A percentile compares a stretch with the other conserved stretches of the same genome.
phyloP scores from a whole-genome alignment of 2,797 vertebrate species.

The Bradypodion pumilum region DNA sequence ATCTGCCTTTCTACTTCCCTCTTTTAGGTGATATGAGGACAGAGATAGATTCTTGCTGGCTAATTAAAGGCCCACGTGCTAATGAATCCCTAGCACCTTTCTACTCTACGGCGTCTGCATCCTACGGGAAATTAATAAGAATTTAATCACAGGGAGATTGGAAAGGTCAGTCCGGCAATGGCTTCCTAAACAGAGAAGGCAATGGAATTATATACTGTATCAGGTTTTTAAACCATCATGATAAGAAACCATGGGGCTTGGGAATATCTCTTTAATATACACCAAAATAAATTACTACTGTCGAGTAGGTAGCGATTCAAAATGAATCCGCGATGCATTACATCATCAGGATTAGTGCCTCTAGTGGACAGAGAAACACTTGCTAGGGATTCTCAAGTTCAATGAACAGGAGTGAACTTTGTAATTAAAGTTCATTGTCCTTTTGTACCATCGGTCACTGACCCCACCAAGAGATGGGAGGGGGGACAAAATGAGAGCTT shows the following conservation, averaged over 20 bases:
- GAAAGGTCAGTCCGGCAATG: conserved; percentile 73
- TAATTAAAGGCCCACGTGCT: conserved; percentile 74
- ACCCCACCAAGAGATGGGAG: too few species aligned
- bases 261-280: conserved; percentile 35
- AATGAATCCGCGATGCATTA: too few species aligned
- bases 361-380: too few species aligned
- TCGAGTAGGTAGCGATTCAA: too few species aligned
- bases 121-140: conserved; percentile 78
- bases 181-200: conserved; percentile 65
- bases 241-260: conserved; percentile 41
- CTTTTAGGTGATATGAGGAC: conserved; percentile 55
- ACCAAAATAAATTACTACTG: conserved; percentile 34
- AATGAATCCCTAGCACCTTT: conserved; percentile 73
- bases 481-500: too few species aligned
- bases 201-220: conserved; percentile 54
- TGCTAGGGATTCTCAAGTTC: too few species aligned
- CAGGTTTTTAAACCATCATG: conserved; percentile 50
- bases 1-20: conserved; percentile 24
- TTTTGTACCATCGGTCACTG: too few species aligned
- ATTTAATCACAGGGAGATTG: conserved; percentile 70
- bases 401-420: too few species aligned
- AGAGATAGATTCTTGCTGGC: conserved; percentile 59
- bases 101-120: conserved; percentile 59
- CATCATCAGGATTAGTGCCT: too few species aligned
- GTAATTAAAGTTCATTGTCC: too few species aligned